These are phyloP conservation scores for Cyprinodon brontotheroides DNA, from an alignment of 2,113 vertebrate species.

Conservation along the genomic window DNA sequence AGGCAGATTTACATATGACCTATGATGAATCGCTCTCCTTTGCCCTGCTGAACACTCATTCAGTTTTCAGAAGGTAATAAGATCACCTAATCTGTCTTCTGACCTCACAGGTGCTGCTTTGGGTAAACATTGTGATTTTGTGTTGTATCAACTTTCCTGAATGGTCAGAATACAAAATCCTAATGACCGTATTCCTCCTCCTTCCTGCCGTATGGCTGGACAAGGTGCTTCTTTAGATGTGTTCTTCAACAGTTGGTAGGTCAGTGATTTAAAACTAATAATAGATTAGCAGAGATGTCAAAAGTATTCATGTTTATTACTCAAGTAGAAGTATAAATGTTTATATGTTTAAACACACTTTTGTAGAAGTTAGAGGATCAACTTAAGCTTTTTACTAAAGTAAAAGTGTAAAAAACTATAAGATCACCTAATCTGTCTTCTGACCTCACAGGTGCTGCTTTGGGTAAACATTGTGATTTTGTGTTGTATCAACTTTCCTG, in stretches of 20 bases:
- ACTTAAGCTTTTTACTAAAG: too few relatives aligned
- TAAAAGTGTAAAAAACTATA: too few relatives aligned
- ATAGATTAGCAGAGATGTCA: too few relatives aligned
- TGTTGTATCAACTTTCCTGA: background rate
- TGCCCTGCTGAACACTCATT: background rate
- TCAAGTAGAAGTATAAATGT: too few relatives aligned
- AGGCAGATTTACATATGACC: slow-evolving; percentile 4
- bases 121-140: background rate
- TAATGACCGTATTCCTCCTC: background rate
- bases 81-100: slow-evolving; percentile 1
- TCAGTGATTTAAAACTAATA: background rate
- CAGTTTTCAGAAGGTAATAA: background rate
- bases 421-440: background rate
- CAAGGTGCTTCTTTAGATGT: background rate
- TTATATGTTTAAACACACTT: too few relatives aligned
- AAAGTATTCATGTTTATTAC: too few relatives aligned
- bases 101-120: background rate
- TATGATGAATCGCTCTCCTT: background rate
- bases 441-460: slow-evolving; percentile 1
- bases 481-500: background rate
- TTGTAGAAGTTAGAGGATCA: too few relatives aligned
- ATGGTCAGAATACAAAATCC: background rate
- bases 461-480: background rate
- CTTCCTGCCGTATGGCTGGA: background rate
- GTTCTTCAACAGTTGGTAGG: background rate